These are phyloP conservation scores for Trichopoda pennipes DNA, from an alignment of 2,888 invertebrate species.

Conservation along the genomic window DNA sequence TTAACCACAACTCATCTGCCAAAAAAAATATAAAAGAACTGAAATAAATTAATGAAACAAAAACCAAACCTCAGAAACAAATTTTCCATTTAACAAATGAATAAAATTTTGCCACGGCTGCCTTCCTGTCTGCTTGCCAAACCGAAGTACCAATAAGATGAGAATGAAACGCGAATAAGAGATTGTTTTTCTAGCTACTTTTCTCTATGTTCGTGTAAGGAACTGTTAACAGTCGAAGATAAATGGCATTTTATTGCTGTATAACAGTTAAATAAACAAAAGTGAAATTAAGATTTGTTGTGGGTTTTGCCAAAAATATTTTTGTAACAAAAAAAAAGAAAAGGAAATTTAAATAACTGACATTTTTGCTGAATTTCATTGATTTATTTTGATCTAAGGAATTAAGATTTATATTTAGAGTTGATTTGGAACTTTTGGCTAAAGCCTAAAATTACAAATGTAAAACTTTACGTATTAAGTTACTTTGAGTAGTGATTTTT, in stretches of 20 bases:
- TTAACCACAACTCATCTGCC: no score
- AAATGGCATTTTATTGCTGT: constrained; percentile 53
- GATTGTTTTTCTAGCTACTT: not conserved
- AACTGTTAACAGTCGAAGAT: constrained; percentile 35
- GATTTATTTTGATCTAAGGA: constrained; percentile 2
- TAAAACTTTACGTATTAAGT: no score
- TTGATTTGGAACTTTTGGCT: no score
- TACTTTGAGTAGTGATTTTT: no score
- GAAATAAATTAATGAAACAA: no score
- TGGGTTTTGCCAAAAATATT: constrained; percentile 6
- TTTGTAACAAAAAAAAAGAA: constrained; percentile 25
- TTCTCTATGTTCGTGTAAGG: not conserved
- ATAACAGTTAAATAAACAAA: constrained; percentile 29
- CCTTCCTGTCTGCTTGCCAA: constrained; percentile 28
- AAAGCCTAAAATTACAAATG: no score
- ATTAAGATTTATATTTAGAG: no score
- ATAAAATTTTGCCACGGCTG: not conserved
- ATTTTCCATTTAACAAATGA: constrained; percentile 31
- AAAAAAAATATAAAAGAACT: no score
- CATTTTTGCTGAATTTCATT: constrained; percentile 14
- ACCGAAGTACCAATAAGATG: not conserved
- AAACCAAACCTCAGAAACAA: constrained; percentile 37
- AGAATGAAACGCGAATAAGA: constrained; percentile 6
- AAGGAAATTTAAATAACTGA: constrained; percentile 10
- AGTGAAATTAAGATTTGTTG: constrained; percentile 38